Evolutionary conservation across 2,113 vertebrate species (phyloP), one percentile per base, ranked within the genome.

Genomic region (Condylura cristata): DNA sequence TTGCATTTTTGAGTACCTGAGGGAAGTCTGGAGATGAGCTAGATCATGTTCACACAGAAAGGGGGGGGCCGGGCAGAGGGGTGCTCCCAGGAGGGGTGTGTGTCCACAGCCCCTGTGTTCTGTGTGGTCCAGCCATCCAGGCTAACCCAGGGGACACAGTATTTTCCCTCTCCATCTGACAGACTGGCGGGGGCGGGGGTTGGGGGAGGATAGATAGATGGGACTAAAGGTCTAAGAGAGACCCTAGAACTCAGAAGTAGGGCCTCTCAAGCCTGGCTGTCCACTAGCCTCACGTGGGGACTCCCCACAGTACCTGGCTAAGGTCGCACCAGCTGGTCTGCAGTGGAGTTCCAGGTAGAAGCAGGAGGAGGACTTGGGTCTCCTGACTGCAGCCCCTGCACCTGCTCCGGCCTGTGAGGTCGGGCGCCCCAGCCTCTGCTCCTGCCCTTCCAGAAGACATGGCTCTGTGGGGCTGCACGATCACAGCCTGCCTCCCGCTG

Each of bases 131-230:
- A 2, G 14, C 3, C 1, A 2, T 8, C 3, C 12, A 12, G 44
- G 53, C 65, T 8, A 34, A 2, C n/a, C 37, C 32, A 3, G 10
- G 14, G 46, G 28, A 30, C 7, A 8, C 3, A 0, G 1, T 18
- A 4, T 30, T 41, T 51, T 79, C 60, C 30, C 14, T 32, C 65
- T 8, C 46, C 34, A 4, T 44, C 18, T 22, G 53, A 56, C 2
- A 8, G 22, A 56, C 53, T 56, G 53, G 46, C 12, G 46, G 46
- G 53, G 48, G 48, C 10, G 48, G 48, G 48, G 46, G 12, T 6
- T 48, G 46, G n/a, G 48, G 48, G 26, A 34, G 37, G n/a, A n/a
- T 34, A 34, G 34, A 53, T 13, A 39, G 58, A 11, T 17, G 1
- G 65, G n/a, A 37, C 10, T 0, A 3, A 0, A 10, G 14, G 2